A percentile compares a stretch with the other conserved stretches of the same genome.
Evolutionary conservation across 2,888 invertebrate genomes (phyloP).

Genomic region (Stomorhina lunata): DNA sequence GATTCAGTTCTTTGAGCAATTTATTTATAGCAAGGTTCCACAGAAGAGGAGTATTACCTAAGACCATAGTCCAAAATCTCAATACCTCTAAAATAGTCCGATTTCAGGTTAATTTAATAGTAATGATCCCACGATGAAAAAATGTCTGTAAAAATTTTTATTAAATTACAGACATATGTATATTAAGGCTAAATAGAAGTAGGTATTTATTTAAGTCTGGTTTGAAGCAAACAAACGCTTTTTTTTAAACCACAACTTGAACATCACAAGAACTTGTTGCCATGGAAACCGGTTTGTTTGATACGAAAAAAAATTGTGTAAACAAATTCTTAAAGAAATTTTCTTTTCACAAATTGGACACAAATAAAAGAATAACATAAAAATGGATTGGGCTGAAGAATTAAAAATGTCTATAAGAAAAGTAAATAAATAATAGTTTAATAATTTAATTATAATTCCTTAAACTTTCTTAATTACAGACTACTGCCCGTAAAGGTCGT

Average conservation of each 20-base stretch:
- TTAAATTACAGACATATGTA: too few relatives aligned
- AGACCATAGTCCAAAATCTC: too few relatives aligned
- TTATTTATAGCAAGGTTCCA: too few relatives aligned
- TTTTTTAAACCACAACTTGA: neutral
- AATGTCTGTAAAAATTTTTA: too few relatives aligned
- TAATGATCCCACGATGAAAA: too few relatives aligned
- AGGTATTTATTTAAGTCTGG: neutral
- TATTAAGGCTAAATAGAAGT: neutral
- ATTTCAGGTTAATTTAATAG: too few relatives aligned
- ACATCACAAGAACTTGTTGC: constrained; percentile 34
- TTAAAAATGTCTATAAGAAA: constrained; percentile 79
- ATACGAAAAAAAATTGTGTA: neutral
- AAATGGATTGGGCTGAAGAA: constrained; percentile 80
- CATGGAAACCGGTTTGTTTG: constrained; percentile 29
- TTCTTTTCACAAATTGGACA: neutral
- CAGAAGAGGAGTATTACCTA: too few relatives aligned
- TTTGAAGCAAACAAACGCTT: neutral
- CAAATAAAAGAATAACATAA: neutral
- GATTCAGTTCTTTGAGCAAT: too few relatives aligned
- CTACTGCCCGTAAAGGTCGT: constrained; percentile 79
- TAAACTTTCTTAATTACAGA: constrained; percentile 39
- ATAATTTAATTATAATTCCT: neutral
- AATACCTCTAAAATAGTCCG: too few relatives aligned
- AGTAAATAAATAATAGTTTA: constrained; percentile 68
- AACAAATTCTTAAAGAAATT: neutral